phyloP scores from a whole-genome alignment of 2,113 vertebrate species.

The Pelusios castaneus region DNA sequence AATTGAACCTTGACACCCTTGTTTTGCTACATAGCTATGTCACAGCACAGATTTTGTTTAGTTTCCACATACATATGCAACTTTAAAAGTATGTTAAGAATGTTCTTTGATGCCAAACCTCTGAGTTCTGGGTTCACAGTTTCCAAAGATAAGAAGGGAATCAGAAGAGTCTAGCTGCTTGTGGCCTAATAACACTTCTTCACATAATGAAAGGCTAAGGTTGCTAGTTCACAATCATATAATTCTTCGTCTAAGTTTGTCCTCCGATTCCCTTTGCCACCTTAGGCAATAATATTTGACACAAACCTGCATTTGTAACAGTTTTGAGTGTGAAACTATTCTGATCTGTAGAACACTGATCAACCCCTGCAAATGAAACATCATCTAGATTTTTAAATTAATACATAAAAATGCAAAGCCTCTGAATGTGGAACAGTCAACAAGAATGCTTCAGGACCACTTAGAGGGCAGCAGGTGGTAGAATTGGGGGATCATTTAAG shows the following conservation, averaged over 20 bases:
- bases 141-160: slow-evolving; percentile 19
- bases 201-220: neutral
- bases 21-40: neutral
- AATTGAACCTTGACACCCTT: neutral
- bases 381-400: accelerated
- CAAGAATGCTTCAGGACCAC: neutral
- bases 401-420: neutral
- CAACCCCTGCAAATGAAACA: neutral
- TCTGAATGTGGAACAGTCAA: neutral
- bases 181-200: slow-evolving; percentile 13
- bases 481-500: neutral
- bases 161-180: neutral
- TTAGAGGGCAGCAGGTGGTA: neutral
- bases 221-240: neutral
- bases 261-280: neutral
- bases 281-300: neutral
- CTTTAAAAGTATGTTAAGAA: neutral
- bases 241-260: neutral
- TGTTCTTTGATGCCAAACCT: slow-evolving; percentile 3
- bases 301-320: neutral
- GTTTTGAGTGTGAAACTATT: neutral
- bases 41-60: neutral
- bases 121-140: neutral
- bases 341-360: neutral
- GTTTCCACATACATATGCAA: neutral